A percentile compares a stretch with the other conserved stretches of the same genome.
Conservation (phyloP, 2,113 vertebrate species). For the Siniperca chuatsi region DNA sequence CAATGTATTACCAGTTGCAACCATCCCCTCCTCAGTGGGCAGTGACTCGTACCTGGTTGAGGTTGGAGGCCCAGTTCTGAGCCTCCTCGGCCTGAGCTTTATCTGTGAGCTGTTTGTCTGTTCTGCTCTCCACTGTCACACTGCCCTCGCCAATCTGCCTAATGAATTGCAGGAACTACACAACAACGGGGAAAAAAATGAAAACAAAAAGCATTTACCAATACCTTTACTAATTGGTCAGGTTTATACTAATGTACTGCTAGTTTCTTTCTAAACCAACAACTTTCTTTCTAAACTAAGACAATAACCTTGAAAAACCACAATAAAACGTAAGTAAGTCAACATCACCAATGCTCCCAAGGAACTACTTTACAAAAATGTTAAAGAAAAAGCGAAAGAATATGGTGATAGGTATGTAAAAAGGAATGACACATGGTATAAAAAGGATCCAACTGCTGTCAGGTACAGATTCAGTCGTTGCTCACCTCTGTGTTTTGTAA, state of each 20-base stretch:
- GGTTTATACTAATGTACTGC: constrained; percentile 17
- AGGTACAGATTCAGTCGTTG: background rate
- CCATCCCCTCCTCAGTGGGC: constrained; percentile 59
- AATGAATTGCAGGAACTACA: constrained; percentile 99
- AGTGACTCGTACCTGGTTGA: constrained; percentile 95
- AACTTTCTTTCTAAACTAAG: constrained; percentile 14
- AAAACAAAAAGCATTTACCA: constrained; percentile 71
- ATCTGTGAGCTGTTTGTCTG: constrained; percentile 87
- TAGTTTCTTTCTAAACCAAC: constrained; percentile 31
- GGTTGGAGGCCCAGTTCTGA: constrained; percentile 96
- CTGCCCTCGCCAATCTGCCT: constrained; percentile 98
- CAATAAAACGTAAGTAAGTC: constrained; percentile 1
- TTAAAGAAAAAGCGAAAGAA: constrained; percentile 50
- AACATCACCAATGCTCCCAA: constrained; percentile 7
- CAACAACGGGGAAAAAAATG: constrained; percentile 79
- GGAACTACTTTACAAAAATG: constrained; percentile 16
- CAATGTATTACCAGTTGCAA: constrained; percentile 45
- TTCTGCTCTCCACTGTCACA: constrained; percentile 88
- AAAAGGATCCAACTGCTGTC: background rate
- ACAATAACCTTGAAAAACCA: constrained; percentile 17
- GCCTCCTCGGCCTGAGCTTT: constrained; percentile 91
- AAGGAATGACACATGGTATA: constrained; percentile 28
- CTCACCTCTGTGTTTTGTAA: constrained; percentile 95
- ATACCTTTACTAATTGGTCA: constrained; percentile 39
- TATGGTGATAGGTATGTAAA: constrained; percentile 57